Percentiles rank a stretch among this genome's conserved stretches.
Evolutionary conservation across 2,797 vertebrate species (phyloP).

Genomic region (Siniperca undulata): DNA sequence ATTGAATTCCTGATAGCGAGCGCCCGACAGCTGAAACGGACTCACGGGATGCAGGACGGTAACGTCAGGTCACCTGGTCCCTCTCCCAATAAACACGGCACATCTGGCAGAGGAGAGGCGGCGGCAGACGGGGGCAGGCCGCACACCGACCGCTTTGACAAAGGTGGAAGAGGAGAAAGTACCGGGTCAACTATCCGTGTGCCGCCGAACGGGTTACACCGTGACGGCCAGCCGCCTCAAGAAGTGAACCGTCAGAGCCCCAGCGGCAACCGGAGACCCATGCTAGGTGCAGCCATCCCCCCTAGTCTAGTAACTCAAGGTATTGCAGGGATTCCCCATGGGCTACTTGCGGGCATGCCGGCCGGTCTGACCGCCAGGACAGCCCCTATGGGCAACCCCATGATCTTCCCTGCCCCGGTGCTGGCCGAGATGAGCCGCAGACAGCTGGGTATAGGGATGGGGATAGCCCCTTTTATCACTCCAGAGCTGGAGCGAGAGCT

Average conservation of each 20-base stretch:
- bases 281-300: slow-evolving; percentile 87
- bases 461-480: slow-evolving; percentile 83
- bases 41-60: slow-evolving; percentile 89
- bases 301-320: slow-evolving; percentile 86
- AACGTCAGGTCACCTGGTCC: slow-evolving; percentile 89
- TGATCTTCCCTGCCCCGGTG: slow-evolving; percentile 87
- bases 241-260: slow-evolving; percentile 88
- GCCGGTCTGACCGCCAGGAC: slow-evolving; percentile 84
- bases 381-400: slow-evolving; percentile 74
- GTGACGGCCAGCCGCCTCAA: slow-evolving; percentile 82
- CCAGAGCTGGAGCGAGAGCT: slow-evolving; percentile 89
- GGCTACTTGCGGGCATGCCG: slow-evolving; percentile 86
- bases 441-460: slow-evolving; percentile 82
- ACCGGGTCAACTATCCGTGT: slow-evolving; percentile 78
- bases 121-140: slow-evolving; percentile 78
- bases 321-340: slow-evolving; percentile 83
- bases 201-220: slow-evolving; percentile 89
- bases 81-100: slow-evolving; percentile 86
- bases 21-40: slow-evolving; percentile 90
- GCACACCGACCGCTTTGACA: slow-evolving; percentile 78
- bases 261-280: slow-evolving; percentile 84
- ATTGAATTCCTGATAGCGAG: slow-evolving; percentile 92
- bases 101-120: slow-evolving; percentile 68
- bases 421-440: slow-evolving; percentile 87
- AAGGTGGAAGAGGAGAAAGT: slow-evolving; percentile 81